Conservation (phyloP, 2,888 invertebrate genomes). For the Schizotus pectinicornis region DNA sequence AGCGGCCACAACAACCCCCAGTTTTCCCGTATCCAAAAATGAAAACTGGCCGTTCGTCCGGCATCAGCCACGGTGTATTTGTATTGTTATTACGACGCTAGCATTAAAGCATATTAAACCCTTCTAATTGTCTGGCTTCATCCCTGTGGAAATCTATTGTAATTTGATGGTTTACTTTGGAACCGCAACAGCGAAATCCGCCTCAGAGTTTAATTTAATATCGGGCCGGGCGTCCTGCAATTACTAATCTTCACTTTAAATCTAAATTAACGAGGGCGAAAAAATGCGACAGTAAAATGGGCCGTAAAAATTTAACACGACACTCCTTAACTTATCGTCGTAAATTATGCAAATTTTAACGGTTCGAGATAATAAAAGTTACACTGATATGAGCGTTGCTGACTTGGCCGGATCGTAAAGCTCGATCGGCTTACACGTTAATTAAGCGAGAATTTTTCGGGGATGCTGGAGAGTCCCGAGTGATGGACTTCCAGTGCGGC, state of each 20-base stretch:
- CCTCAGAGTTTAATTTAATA: conserved; percentile 25
- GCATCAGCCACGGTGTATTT: conserved; percentile 30
- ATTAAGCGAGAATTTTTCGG: too few relatives aligned
- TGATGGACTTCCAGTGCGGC: conserved; percentile 42
- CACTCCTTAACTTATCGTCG: too few relatives aligned
- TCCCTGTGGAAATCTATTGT: conserved; percentile 39
- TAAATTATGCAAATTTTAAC: too few relatives aligned
- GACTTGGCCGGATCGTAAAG: too few relatives aligned
- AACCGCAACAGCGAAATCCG: conserved; percentile 21
- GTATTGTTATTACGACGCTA: conserved; percentile 33
- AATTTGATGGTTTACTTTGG: conserved; percentile 40
- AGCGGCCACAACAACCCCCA: not conserved
- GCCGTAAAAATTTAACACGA: too few relatives aligned
- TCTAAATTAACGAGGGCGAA: not conserved
- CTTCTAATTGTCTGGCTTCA: conserved; percentile 38
- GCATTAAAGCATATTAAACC: conserved; percentile 36
- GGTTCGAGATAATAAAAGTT: too few relatives aligned
- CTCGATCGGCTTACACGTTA: too few relatives aligned
- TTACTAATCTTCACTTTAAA: not conserved
- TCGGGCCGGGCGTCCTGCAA: conserved; percentile 9
- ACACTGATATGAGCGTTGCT: too few relatives aligned
- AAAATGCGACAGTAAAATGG: too few relatives aligned
- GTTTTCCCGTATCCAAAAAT: conserved; percentile 13
- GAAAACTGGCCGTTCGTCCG: conserved; percentile 22
- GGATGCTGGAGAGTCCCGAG: not conserved